phyloP scores from a whole-genome alignment of 2,888 invertebrate genomes.

The Sesamia inferens region DNA sequence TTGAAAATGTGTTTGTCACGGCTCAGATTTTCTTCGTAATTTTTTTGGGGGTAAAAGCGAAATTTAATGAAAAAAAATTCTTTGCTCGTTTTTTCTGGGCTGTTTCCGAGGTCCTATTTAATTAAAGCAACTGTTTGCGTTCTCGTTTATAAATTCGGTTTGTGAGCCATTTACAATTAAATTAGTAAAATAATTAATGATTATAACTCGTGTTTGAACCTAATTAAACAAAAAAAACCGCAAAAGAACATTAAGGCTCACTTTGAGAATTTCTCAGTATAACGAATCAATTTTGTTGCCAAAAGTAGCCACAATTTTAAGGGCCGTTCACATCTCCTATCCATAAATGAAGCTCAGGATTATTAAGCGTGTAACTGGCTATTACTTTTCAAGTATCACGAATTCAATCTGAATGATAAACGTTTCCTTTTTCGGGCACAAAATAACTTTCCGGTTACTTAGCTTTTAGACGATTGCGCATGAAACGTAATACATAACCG shows the following conservation, averaged over 20 bases:
- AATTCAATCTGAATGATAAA: slow-evolving; percentile 66
- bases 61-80: slow-evolving; percentile 41
- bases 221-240: too few species aligned
- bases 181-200: not conserved
- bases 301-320: not conserved
- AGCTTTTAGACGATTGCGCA: slow-evolving; percentile 41
- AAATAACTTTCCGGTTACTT: slow-evolving; percentile 59
- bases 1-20: slow-evolving; percentile 41
- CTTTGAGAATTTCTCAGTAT: not conserved
- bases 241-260: too few species aligned
- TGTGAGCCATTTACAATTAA: not conserved
- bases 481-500: slow-evolving; percentile 38
- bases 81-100: slow-evolving; percentile 22
- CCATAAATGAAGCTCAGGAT: slow-evolving; percentile 58
- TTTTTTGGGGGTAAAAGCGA: slow-evolving; percentile 16
- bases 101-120: slow-evolving; percentile 4
- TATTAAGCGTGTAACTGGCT: slow-evolving; percentile 57
- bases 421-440: slow-evolving; percentile 53
- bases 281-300: not conserved
- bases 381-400: slow-evolving; percentile 65
- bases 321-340: not conserved
- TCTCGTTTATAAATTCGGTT: not conserved
- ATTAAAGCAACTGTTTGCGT: slow-evolving; percentile 21
- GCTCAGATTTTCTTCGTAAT: slow-evolving; percentile 20
- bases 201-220: too few species aligned